Base-by-base conservation (phyloP, 2,797 vertebrate species). In the Etheostoma nigrum region DNA sequence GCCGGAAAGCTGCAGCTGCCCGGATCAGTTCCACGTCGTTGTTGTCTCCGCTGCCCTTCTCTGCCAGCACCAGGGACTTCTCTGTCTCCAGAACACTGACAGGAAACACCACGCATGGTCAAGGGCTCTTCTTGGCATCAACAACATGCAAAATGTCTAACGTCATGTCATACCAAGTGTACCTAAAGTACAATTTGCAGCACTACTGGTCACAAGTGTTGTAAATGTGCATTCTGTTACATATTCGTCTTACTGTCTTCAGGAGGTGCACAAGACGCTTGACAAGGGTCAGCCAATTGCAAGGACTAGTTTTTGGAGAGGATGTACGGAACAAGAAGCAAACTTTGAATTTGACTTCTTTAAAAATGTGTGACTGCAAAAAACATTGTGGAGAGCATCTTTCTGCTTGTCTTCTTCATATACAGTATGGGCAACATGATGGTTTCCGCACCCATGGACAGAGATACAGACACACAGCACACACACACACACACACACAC, bases 51-150 rank as follows among this genome's bases (percentile, higher is more conserved):
- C 96, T 97, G 81, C 97, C 97, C 85, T 99, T 99, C 93, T 99
- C 98, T 18, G 97, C 97, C 87, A 99, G 88, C 11, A 99, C 95
- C 19, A 99, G 90, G 0, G 94, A 96, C 82, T 95, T 97, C 90
- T 99, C 98, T 0, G 96, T 96, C 94, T 99, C 98, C 40, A 99
- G 93, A 68, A 99, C 97, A 83, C 98, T 99, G 86, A 54, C 4
- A 19, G 33, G 52, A 86, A 23, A 85, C 8, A 78, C 19, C 25
- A 45, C 7, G 66, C 42, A 18, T 0, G 4, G 48, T 74, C 30
- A 81, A 14, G 8, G 21, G 40, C 30, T 23, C 11, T 4, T 16
- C 18, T 42, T 4, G 15, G 5, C 15, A 10, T 40, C 36, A 3
- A 40, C 36, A 40, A 12, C 36, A 40, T 40, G 10, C 2, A 11